Percentiles rank a stretch among this genome's conserved stretches.
Evolutionary conservation across 2,888 invertebrate genomes (phyloP).

Genomic region (Dioctria rufipes): DNA sequence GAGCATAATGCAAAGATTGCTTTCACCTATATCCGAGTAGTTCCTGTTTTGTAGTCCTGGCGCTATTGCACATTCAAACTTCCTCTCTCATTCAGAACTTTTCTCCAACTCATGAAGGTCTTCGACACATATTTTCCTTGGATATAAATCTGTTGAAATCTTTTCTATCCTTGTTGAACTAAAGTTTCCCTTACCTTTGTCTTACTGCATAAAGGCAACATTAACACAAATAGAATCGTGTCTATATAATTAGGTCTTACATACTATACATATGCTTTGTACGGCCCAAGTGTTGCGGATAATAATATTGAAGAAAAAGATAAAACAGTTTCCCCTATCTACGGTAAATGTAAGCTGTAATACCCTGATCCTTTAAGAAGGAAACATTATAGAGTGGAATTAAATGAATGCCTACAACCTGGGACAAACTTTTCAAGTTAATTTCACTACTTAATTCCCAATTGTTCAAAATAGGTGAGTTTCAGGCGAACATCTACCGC

Average conservation of each 20-base stretch:
- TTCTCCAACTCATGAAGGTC: neutral
- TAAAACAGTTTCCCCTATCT: neutral
- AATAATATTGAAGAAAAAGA: neutral
- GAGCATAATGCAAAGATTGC: neutral
- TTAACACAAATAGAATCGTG: neutral
- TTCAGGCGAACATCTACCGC: too few relatives aligned
- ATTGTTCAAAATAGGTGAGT: too few relatives aligned
- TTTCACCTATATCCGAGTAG: neutral
- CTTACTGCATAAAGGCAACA: neutral
- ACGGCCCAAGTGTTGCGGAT: neutral
- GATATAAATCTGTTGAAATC: conserved; percentile 20
- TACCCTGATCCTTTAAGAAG: too few relatives aligned
- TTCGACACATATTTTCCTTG: conserved; percentile 1
- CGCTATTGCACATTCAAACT: conserved; percentile 6
- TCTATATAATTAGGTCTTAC: conserved; percentile 16
- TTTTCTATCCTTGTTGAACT: neutral
- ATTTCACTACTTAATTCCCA: too few relatives aligned
- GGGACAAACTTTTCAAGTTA: too few relatives aligned
- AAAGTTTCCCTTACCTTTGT: neutral
- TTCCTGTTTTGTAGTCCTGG: neutral
- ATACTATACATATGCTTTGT: neutral
- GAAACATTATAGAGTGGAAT: too few relatives aligned
- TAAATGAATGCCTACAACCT: too few relatives aligned
- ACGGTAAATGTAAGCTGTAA: too few relatives aligned
- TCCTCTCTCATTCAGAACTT: conserved; percentile 1